Evolutionary conservation across 2,797 vertebrate species (phyloP).

Genomic region (Notolabrus celidotus): DNA sequence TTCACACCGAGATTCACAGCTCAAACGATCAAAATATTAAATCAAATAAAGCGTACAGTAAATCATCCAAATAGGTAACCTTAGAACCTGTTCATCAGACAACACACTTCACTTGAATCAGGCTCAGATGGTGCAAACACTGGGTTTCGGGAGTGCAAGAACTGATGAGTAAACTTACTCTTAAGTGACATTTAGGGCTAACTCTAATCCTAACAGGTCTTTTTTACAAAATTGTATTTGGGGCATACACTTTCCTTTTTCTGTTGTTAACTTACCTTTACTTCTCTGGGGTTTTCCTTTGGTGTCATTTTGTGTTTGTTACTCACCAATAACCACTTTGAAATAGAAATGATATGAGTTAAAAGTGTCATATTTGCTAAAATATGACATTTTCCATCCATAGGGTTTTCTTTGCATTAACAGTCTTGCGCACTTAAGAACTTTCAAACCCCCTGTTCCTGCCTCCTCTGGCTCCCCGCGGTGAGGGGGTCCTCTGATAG

Average conservation of each 20-base stretch:
- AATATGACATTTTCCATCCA: background rate
- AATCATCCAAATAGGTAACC: background rate
- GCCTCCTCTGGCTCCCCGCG: constrained; percentile 63
- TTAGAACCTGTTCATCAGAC: background rate
- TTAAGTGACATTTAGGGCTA: no score
- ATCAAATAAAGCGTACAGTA: background rate
- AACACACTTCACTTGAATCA: no score
- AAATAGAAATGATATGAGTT: background rate
- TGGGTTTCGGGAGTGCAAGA: background rate
- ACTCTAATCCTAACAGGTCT: no score
- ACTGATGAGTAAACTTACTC: background rate
- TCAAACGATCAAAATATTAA: constrained; percentile 7
- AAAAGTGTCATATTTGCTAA: background rate
- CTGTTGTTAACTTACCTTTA: no score
- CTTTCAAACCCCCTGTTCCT: constrained; percentile 31
- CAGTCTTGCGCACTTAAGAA: constrained; percentile 36
- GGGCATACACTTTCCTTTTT: no score
- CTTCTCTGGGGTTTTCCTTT: no score
- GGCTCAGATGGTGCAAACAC: background rate
- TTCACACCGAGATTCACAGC: constrained; percentile 16
- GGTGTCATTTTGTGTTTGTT: background rate
- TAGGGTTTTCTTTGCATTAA: constrained; percentile 15
- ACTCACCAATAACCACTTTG: background rate
- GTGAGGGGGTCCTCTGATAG: constrained; percentile 82
- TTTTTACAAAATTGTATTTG: no score